Conservation (phyloP, 2,888 invertebrate species). For the Cenopis cana region DNA sequence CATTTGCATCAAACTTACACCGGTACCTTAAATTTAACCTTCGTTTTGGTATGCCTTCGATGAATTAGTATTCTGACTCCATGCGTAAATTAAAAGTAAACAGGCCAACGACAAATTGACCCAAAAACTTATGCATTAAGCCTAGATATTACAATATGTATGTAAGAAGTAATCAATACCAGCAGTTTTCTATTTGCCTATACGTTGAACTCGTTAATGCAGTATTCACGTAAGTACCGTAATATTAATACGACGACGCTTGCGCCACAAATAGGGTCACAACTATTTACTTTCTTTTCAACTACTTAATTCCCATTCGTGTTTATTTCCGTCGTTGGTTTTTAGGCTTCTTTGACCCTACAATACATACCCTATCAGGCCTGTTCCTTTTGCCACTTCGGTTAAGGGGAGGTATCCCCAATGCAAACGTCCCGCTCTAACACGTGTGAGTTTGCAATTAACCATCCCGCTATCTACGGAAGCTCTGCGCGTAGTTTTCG, state of each 20-base stretch:
- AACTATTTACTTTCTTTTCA: constrained; percentile 32
- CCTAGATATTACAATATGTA: constrained; percentile 36
- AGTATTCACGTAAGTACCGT: constrained; percentile 45
- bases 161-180: constrained; percentile 42
- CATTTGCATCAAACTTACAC: too few species aligned
- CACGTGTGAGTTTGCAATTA: too few species aligned
- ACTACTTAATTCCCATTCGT: constrained; percentile 38
- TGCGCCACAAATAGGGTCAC: constrained; percentile 32
- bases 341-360: background rate
- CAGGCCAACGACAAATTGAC: constrained; percentile 4
- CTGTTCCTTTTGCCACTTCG: too few species aligned
- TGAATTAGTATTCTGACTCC: too few species aligned
- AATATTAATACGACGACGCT: constrained; percentile 34
- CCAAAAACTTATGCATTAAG: constrained; percentile 24
- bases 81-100: background rate
- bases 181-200: constrained; percentile 44
- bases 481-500: too few species aligned
- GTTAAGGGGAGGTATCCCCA: too few species aligned
- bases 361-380: too few species aligned
- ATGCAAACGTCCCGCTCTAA: too few species aligned
- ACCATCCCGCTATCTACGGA: too few species aligned
- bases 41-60: too few species aligned
- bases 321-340: constrained; percentile 16
- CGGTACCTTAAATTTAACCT: too few species aligned
- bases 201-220: constrained; percentile 39